A percentile compares a stretch with the other conserved stretches of the same genome.
phyloP scores from a whole-genome alignment of 2,888 invertebrate genomes.

The Helleia helle region DNA sequence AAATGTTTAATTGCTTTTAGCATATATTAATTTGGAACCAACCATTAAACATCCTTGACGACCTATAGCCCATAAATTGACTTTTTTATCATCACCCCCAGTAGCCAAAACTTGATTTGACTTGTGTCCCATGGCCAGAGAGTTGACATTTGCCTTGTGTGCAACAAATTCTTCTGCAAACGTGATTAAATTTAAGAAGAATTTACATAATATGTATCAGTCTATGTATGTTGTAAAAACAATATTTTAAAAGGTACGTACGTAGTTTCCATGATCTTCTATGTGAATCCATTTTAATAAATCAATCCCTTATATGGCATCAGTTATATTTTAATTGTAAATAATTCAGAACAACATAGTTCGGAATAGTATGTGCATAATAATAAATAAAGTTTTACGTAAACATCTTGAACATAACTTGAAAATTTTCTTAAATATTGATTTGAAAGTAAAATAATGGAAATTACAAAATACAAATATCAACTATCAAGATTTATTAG shows the following conservation, averaged over 20 bases:
- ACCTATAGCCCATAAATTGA: constrained; percentile 97
- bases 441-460: background rate
- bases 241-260: constrained; percentile 60
- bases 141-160: constrained; percentile 90
- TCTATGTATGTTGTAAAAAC: background rate
- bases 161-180: constrained; percentile 89
- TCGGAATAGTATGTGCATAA: background rate
- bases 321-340: constrained; percentile 17
- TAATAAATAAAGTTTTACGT: background rate
- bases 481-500: too few species aligned
- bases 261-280: constrained; percentile 89
- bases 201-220: constrained; percentile 7
- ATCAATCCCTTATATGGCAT: constrained; percentile 29
- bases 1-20: background rate
- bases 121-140: constrained; percentile 91
- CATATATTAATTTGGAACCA: constrained; percentile 31
- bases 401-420: background rate
- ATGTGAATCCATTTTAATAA: constrained; percentile 58
- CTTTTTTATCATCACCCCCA: constrained; percentile 97
- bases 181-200: too few species aligned
- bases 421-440: background rate
- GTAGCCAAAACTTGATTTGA: constrained; percentile 93
- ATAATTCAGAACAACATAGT: background rate
- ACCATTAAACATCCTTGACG: constrained; percentile 97
- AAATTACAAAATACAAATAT: too few species aligned